Evolutionary conservation across 2,888 invertebrate genomes (phyloP).

Genomic region (Nomada fabriciana): DNA sequence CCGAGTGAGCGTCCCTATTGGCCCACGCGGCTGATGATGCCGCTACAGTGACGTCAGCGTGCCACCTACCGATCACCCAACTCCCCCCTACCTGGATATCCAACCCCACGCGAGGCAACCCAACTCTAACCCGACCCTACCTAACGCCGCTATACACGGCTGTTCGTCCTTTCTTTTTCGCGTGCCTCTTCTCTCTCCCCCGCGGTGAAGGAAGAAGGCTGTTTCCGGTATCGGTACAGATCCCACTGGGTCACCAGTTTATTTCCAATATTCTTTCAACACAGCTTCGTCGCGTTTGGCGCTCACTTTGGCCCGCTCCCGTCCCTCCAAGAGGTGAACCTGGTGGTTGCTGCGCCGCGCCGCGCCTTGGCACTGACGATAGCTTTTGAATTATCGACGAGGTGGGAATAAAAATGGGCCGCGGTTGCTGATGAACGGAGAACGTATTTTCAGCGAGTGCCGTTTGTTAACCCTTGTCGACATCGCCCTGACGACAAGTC

Average conservation of each 20-base stretch:
- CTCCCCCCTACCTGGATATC: constrained; percentile 28
- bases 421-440: constrained; percentile 33
- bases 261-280: constrained; percentile 12
- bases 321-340: constrained; percentile 18
- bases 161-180: constrained; percentile 31
- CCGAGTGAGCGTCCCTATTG: constrained; percentile 73
- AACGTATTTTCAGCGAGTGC: constrained; percentile 27
- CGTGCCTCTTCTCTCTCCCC: background rate
- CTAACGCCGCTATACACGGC: constrained; percentile 51
- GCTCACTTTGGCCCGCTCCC: constrained; percentile 20
- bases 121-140: constrained; percentile 47
- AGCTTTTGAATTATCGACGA: constrained; percentile 63
- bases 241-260: background rate
- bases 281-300: constrained; percentile 8
- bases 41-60: constrained; percentile 72
- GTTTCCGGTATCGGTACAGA: background rate
- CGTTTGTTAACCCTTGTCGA: constrained; percentile 52
- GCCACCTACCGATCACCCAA: constrained; percentile 58
- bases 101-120: constrained; percentile 61
- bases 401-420: constrained; percentile 39
- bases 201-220: background rate
- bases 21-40: constrained; percentile 73
- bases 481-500: too few relatives aligned
- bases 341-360: constrained; percentile 4
- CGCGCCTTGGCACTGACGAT: constrained; percentile 33